Evolutionary conservation across 2,113 vertebrate species (phyloP).

Genomic region (Dipodomys spectabilis): DNA sequence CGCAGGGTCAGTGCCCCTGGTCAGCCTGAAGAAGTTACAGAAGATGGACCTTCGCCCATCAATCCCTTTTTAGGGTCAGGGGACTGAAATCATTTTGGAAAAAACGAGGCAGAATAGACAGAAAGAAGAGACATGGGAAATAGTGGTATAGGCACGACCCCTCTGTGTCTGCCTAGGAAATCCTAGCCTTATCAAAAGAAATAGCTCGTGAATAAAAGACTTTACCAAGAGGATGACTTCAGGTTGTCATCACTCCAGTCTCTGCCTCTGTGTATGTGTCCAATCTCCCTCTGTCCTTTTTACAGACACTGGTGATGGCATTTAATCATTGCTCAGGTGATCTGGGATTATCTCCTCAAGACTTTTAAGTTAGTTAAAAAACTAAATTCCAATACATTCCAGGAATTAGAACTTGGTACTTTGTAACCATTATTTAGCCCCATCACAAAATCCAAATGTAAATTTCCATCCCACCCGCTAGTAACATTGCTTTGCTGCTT

Average conservation of each 20-base stretch:
- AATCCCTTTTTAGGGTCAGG: too few species aligned
- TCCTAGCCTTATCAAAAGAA: too few species aligned
- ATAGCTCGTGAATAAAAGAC: too few species aligned
- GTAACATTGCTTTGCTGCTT: neutral
- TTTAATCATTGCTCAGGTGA: neutral
- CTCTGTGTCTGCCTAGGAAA: too few species aligned
- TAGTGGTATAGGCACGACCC: too few species aligned
- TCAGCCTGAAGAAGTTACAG: too few species aligned
- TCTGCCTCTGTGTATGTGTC: neutral
- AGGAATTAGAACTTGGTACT: neutral
- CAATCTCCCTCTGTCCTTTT: neutral
- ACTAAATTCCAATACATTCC: neutral
- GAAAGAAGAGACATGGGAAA: too few species aligned
- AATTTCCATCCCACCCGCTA: neutral
- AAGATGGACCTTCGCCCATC: too few species aligned
- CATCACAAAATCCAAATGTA: neutral
- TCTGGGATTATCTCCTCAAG: neutral
- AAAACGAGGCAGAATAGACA: too few species aligned
- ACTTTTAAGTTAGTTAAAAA: neutral
- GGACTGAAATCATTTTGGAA: too few species aligned
- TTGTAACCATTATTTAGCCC: neutral
- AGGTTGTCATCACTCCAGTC: neutral
- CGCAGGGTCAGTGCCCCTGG: too few species aligned
- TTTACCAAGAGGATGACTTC: neutral
- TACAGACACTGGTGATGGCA: neutral